Evolutionary conservation across 30 jellyfish, hydroid and myxozoan genomes (phyloP), one percentile per base, ranked within the genome.

Genomic region (Hydra vulgaris): DNA sequence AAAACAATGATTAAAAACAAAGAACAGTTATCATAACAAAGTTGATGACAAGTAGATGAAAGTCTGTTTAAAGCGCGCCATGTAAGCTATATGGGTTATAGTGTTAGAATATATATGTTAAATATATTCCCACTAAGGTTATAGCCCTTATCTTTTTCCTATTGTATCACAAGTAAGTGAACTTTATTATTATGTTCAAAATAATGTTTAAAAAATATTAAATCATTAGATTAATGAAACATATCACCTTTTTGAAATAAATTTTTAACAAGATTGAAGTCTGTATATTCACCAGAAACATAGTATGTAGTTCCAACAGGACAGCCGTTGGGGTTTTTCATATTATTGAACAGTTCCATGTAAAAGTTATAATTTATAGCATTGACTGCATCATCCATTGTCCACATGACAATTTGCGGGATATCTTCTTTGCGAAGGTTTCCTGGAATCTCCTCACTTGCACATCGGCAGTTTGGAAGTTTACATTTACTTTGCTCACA

Each of bases 291-390:
- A 53, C 83, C 85, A 54, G 89, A 25, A 15, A 87, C 89, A 27
- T 86, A 91, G 77, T 86, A 91, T 7, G 98, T 91, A 0, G 89
- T 96, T 0, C 92, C 84, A 77, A 87, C 72, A 18, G 88, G 89
- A 83, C 98, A 91, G 7, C 98, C 98, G 70, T 91, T 91, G 23
- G 96, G 98, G 26, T 91, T 91, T 40, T 66, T 82, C 67, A 82
- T 73, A 15, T 85, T 83, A 18, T 26, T 26, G 22, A 85, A 82
- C 53, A 90, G 72, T n/a, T 26, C 66, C 52, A 67, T 72, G 78
- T 79, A 90, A 23, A 72, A 81, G 8, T 74, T 71, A 55, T 72
- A 55, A 66, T 79, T 78, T 40, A 23, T 73, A 26, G 21, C 54
- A 54, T 68, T 81, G 17, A 90, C 95, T 0, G 95, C 87, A 79